Conservation (phyloP, 2,888 invertebrate genomes). For the Eugnorisma glareosa region DNA sequence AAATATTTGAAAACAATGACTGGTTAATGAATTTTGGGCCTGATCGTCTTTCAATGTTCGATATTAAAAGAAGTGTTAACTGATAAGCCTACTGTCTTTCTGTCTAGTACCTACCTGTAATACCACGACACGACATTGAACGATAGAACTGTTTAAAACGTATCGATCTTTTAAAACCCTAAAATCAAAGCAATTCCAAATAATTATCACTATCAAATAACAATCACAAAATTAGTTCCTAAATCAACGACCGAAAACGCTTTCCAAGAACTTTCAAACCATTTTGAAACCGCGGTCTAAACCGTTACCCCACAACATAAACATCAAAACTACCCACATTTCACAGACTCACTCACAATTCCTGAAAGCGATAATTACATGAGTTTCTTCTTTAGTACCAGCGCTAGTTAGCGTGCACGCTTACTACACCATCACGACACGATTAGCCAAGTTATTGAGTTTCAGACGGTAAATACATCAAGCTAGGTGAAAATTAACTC, state of each 20-base stretch:
- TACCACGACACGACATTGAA: not conserved
- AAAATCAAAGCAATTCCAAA: not conserved
- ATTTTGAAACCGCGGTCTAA: slow-evolving; percentile 9
- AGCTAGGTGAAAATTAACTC: slow-evolving; percentile 48
- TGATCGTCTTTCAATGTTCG: not conserved
- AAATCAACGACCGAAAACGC: not conserved
- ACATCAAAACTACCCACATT: not conserved
- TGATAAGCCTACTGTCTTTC: no score
- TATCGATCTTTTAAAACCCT: not conserved
- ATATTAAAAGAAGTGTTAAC: not conserved
- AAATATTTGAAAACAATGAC: not conserved
- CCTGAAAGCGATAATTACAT: slow-evolving; percentile 7
- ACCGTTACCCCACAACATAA: not conserved
- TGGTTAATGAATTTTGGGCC: not conserved
- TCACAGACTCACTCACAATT: not conserved
- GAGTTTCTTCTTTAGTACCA: slow-evolving; percentile 14
- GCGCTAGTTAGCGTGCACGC: slow-evolving; percentile 31
- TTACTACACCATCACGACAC: slow-evolving; percentile 18
- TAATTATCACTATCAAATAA: not conserved
- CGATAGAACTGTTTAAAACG: not conserved
- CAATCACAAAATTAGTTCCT: not conserved
- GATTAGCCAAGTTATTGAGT: slow-evolving; percentile 14
- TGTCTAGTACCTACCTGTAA: not conserved
- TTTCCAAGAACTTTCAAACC: not conserved
- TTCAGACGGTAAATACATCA: slow-evolving; percentile 25